Evolutionary conservation across 2,888 invertebrate species (phyloP).

Genomic region (Tetanocera ferruginea): DNA sequence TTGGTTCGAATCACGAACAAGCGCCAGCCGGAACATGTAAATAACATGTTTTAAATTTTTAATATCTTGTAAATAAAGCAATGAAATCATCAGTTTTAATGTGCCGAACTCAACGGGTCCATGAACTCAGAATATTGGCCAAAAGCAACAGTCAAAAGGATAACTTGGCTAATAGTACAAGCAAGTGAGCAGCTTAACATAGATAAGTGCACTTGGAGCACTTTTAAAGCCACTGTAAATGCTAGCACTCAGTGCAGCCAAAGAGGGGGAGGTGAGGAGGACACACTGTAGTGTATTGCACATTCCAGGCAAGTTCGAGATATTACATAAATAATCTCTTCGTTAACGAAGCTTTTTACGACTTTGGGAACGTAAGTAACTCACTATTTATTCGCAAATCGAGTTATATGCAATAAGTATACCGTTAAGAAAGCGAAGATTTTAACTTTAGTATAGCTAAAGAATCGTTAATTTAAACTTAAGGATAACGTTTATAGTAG

Average conservation of each 20-base stretch:
- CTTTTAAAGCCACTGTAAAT: background rate
- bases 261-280: background rate
- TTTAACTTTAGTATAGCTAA: no score
- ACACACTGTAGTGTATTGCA: background rate
- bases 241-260: background rate
- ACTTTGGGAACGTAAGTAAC: no score
- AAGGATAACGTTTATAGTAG: no score
- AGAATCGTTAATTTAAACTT: no score
- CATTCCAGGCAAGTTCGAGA: no score
- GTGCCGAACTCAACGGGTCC: background rate
- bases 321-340: no score
- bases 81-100: background rate
- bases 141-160: background rate
- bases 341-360: no score
- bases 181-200: background rate
- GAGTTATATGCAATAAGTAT: no score
- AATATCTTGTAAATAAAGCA: constrained; percentile 9
- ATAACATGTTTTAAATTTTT: constrained; percentile 29
- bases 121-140: background rate
- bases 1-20: constrained; percentile 14
- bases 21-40: constrained; percentile 22
- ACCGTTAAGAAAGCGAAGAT: no score
- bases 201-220: background rate
- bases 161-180: background rate
- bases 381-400: no score